These are phyloP conservation scores for Melanerpes aurifrons DNA, from an alignment of 2,113 vertebrate genomes.

Conservation along the genomic window DNA sequence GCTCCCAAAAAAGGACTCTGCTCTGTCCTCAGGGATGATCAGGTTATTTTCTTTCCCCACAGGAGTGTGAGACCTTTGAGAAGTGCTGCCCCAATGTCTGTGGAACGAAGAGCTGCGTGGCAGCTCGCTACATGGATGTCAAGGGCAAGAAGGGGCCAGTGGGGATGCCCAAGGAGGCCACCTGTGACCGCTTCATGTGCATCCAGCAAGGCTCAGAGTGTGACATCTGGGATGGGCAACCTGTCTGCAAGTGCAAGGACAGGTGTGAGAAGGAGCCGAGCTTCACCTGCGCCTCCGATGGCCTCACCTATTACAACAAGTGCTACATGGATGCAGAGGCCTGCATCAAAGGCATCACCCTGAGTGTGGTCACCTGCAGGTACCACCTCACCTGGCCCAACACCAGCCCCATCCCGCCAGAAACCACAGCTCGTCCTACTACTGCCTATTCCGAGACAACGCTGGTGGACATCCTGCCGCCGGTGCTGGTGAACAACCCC, in stretches of 20 bases:
- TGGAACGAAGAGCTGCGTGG: constrained; percentile 92
- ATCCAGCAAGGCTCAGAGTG: constrained; percentile 95
- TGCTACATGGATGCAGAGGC: constrained; percentile 99
- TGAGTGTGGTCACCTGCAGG: constrained; percentile 89
- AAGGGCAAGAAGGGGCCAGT: constrained; percentile 85
- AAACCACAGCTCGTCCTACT: constrained; percentile 89
- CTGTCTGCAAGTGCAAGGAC: constrained; percentile 93
- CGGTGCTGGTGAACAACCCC: constrained; percentile 79
- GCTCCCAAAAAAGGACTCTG: neutral
- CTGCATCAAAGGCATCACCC: constrained; percentile 90
- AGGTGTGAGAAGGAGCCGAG: constrained; percentile 95
- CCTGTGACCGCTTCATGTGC: constrained; percentile 92
- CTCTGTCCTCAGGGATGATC: neutral
- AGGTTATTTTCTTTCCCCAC: neutral
- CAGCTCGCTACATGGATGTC: constrained; percentile 87
- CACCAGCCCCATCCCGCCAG: constrained; percentile 84
- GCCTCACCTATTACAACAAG: constrained; percentile 98
- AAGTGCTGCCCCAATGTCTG: constrained; percentile 98
- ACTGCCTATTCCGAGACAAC: constrained; percentile 85
- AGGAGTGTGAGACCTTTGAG: constrained; percentile 95
- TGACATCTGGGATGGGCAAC: constrained; percentile 94
- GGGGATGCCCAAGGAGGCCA: constrained; percentile 89
- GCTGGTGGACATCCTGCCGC: constrained; percentile 74
- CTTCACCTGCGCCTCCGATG: constrained; percentile 96
- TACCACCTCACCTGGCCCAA: constrained; percentile 92